Evolutionary conservation across 2,888 invertebrate genomes (phyloP).

Genomic region (Alentia gelatinosa): DNA sequence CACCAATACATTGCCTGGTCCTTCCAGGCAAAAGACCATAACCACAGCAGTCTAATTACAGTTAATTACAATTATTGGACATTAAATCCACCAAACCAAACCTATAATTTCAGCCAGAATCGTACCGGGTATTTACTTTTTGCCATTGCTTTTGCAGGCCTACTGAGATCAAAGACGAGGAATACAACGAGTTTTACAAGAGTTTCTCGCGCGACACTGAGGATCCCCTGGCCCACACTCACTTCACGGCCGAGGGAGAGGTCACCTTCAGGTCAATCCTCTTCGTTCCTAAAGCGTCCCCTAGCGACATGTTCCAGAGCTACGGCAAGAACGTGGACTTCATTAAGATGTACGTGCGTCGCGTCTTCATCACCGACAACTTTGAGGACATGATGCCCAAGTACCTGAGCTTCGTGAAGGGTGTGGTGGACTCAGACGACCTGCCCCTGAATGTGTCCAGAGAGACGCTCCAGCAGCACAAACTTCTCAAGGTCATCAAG

Average conservation of each 20-base stretch:
- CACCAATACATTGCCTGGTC: no score
- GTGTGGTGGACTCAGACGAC: constrained; percentile 99
- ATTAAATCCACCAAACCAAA: no score
- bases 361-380: constrained; percentile 99
- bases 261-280: constrained; percentile 98
- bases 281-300: constrained; percentile 94
- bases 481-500: constrained; percentile 98
- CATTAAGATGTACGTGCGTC: constrained; percentile 97
- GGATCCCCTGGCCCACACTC: constrained; percentile 92
- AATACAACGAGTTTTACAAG: constrained; percentile 97
- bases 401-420: constrained; percentile 96
- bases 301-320: constrained; percentile 94
- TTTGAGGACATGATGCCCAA: constrained; percentile 99
- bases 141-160: constrained; percentile 81
- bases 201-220: constrained; percentile 93
- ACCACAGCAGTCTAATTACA: no score
- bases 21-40: no score
- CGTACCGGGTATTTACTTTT: not conserved
- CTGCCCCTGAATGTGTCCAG: constrained; percentile 98
- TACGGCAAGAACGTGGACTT: constrained; percentile 97
- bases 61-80: no score
- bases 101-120: no score
- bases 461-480: constrained; percentile 99
- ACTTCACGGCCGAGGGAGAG: constrained; percentile 99
- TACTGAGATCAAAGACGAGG: constrained; percentile 90